Evolutionary conservation across 2,797 vertebrate genomes (phyloP).

Genomic region (Spondyliosoma cantharus): DNA sequence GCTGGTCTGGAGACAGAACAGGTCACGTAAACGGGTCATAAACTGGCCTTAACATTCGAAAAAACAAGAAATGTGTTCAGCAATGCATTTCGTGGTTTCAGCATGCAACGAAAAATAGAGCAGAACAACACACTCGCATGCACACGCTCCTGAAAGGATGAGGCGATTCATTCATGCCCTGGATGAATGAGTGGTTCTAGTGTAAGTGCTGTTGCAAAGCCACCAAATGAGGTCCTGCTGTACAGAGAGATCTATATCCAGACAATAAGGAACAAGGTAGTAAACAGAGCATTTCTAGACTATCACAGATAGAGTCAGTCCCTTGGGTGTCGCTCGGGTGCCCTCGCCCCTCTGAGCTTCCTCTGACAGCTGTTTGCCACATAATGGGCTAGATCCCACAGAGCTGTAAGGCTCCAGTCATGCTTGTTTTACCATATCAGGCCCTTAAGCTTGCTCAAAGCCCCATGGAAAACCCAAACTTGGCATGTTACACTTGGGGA

Average conservation of each 20-base stretch:
- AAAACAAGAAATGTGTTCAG: constrained; percentile 31
- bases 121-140: constrained; percentile 44
- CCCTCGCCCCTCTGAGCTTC: constrained; percentile 63
- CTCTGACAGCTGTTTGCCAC: constrained; percentile 75
- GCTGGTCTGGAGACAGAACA: constrained; percentile 88
- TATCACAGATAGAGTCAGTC: constrained; percentile 48
- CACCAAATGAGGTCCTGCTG: constrained; percentile 3
- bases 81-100: constrained; percentile 3
- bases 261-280: constrained; percentile 60
- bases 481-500: constrained; percentile 64
- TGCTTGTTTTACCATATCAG: constrained; percentile 72
- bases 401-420: constrained; percentile 66
- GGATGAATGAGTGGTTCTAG: constrained; percentile 56
- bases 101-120: constrained; percentile 46
- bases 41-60: constrained; percentile 25
- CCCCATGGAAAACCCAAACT: constrained; percentile 68
- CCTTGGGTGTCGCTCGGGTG: constrained; percentile 53
- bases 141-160: constrained; percentile 53
- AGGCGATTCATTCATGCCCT: constrained; percentile 53
- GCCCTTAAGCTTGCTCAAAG: constrained; percentile 74
- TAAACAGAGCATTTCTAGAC: constrained; percentile 55
- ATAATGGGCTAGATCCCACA: constrained; percentile 52
- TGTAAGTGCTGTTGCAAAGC: constrained; percentile 19
- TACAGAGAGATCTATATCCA: constrained; percentile 22
- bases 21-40: constrained; percentile 43